phyloP scores from a whole-genome alignment of 1,140 invertebrate genomes.

The Platyura marginata region DNA sequence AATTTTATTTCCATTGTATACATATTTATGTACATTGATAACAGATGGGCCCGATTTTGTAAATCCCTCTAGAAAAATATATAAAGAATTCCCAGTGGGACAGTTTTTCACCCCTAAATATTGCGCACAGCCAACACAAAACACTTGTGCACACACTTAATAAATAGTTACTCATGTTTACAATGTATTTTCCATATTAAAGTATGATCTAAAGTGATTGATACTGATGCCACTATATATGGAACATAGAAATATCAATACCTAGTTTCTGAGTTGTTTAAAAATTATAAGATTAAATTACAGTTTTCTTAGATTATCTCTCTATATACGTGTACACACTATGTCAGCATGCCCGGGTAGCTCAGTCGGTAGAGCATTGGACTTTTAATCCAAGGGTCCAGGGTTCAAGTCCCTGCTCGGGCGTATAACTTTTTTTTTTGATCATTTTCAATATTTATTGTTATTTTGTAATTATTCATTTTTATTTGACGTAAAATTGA shows the following conservation, averaged over 20 bases:
- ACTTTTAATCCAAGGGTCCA: constrained; percentile 63
- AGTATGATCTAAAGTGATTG: background rate
- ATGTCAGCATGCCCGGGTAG: constrained; percentile 53
- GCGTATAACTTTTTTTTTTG: too few species aligned
- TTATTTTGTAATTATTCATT: too few species aligned
- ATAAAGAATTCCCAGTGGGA: background rate
- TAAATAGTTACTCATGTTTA: background rate
- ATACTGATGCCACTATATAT: too few species aligned
- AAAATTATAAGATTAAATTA: too few species aligned
- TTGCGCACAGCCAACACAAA: background rate
- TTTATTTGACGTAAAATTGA: too few species aligned
- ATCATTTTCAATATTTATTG: too few species aligned
- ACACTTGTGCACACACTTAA: background rate
- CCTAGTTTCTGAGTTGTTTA: too few species aligned
- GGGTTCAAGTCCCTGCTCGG: constrained; percentile 64
- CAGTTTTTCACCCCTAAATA: background rate
- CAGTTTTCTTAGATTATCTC: too few species aligned
- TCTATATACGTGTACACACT: too few species aligned
- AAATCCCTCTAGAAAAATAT: background rate
- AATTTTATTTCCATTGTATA: too few species aligned
- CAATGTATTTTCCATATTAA: background rate
- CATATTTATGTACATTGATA: too few species aligned
- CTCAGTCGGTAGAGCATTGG: constrained; percentile 62
- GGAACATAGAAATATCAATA: too few species aligned
- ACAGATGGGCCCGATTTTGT: background rate